Conservation (phyloP, 2,888 invertebrate genomes). For the Meteorus colon region DNA sequence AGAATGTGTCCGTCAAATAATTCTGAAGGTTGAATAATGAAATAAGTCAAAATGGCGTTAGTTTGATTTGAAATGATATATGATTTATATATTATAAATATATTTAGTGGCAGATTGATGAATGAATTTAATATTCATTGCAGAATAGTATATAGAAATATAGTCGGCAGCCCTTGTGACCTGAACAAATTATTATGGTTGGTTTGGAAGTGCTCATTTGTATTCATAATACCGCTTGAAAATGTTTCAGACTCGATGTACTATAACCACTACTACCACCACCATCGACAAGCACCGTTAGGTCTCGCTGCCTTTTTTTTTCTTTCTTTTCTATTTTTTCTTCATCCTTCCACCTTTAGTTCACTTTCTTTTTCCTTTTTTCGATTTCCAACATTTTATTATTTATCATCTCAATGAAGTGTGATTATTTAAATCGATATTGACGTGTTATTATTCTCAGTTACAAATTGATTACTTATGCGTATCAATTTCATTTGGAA, state of each 20-base stretch:
- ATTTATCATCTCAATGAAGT: background rate
- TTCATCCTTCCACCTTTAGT: no score
- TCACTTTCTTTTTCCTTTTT: background rate
- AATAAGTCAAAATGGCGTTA: background rate
- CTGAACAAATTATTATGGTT: conserved; percentile 19
- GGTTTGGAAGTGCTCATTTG: conserved; percentile 17
- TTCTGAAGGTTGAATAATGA: background rate
- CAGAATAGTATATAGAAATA: background rate
- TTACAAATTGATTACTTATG: conserved; percentile 2
- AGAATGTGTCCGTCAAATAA: background rate
- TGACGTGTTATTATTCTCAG: background rate
- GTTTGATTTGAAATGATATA: background rate
- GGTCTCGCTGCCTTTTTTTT: background rate
- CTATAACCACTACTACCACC: background rate
- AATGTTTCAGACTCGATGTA: conserved; percentile 22
- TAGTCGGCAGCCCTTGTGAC: conserved; percentile 9
- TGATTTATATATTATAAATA: background rate
- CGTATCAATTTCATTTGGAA: background rate
- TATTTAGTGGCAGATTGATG: conserved; percentile 1
- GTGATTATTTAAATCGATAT: conserved; percentile 1
- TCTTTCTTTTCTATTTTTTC: background rate
- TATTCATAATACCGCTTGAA: conserved; percentile 29
- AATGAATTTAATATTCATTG: conserved; percentile 7
- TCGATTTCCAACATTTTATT: background rate
- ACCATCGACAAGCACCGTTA: conserved; percentile 1